phyloP scores from a whole-genome alignment of 2,113 vertebrate species.

The Penelope pileata region DNA sequence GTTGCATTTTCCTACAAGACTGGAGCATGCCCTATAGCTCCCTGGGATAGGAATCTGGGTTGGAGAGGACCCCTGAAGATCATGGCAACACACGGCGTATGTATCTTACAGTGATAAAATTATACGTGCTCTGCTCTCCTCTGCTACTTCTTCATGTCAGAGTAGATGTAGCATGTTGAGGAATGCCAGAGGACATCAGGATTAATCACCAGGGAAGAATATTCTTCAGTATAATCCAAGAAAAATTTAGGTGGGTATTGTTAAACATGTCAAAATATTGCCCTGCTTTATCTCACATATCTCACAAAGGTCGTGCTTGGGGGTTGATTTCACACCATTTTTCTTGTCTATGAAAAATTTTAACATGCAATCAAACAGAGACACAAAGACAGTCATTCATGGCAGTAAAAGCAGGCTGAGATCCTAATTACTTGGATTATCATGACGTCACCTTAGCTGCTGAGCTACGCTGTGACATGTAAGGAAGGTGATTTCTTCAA shows the following conservation, averaged over 20 bases:
- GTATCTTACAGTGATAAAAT: neutral
- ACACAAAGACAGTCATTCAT: neutral
- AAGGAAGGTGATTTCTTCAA: neutral
- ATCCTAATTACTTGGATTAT: neutral
- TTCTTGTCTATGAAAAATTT: neutral
- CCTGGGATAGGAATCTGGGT: neutral
- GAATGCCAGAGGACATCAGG: neutral
- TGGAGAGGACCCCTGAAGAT: neutral
- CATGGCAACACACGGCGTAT: rapidly evolving
- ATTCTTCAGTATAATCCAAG: neutral
- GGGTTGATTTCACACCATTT: neutral
- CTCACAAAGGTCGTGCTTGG: neutral
- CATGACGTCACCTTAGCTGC: neutral
- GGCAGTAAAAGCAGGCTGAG: neutral
- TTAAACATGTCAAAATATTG: neutral
- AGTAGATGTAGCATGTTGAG: neutral
- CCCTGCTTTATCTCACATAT: neutral
- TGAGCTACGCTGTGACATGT: neutral
- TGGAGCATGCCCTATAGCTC: neutral
- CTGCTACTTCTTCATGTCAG: neutral
- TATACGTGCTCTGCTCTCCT: neutral
- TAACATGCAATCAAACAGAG: neutral
- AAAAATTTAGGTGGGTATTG: neutral
- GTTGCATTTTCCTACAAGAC: neutral
- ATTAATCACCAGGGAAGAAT: neutral